A percentile compares a stretch with the other conserved stretches of the same genome.
These are phyloP conservation scores for Tenthredo notha DNA, from an alignment of 2,888 invertebrate genomes.

Conservation along the genomic window DNA sequence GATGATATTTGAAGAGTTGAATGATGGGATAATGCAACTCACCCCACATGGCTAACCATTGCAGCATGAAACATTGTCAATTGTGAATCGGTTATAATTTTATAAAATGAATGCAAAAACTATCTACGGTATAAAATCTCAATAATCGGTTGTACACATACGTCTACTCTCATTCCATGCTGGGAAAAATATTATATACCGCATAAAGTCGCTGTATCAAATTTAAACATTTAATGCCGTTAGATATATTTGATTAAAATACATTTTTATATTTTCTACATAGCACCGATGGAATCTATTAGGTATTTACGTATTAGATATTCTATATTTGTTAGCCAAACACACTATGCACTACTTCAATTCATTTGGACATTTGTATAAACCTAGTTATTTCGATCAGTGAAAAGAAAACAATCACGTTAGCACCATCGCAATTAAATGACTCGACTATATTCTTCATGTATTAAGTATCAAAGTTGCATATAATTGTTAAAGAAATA, in stretches of 20 bases:
- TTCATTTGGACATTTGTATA: background rate
- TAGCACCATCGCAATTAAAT: slow-evolving; percentile 19
- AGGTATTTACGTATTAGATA: background rate
- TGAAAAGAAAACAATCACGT: background rate
- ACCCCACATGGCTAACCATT: slow-evolving; percentile 80
- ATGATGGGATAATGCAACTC: slow-evolving; percentile 72
- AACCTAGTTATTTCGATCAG: background rate
- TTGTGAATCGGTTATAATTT: slow-evolving; percentile 73
- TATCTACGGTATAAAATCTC: slow-evolving; percentile 34
- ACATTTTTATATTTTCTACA: background rate
- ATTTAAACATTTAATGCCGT: background rate
- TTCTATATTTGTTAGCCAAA: slow-evolving; percentile 4
- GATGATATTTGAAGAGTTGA: background rate
- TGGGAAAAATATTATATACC: slow-evolving; percentile 56
- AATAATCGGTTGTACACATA: slow-evolving; percentile 54
- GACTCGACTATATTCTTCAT: background rate
- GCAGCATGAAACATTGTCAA: slow-evolving; percentile 80
- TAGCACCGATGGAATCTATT: slow-evolving; percentile 28
- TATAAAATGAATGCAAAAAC: slow-evolving; percentile 55
- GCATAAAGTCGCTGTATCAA: background rate
- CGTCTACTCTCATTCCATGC: slow-evolving; percentile 66
- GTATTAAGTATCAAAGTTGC: background rate
- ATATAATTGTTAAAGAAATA: background rate
- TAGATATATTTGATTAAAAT: background rate
- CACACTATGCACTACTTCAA: background rate